These are phyloP conservation scores for Otis tarda DNA, from an alignment of 2,113 vertebrate genomes.

Conservation along the genomic window DNA sequence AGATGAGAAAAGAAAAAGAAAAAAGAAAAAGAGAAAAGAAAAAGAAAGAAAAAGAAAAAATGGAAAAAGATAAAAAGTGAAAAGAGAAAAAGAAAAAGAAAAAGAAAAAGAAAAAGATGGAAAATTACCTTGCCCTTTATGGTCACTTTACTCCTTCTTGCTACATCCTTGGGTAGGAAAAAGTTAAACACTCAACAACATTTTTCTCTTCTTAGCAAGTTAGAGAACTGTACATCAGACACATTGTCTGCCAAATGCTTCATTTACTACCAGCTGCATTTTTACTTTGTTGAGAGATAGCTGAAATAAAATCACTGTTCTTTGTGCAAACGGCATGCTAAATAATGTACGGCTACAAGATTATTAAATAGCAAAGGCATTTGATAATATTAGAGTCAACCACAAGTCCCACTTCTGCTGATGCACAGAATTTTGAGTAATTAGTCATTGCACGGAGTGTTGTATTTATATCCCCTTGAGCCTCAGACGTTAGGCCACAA, in stretches of 20 bases:
- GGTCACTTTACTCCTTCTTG: conserved; percentile 37
- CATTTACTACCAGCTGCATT: conserved; percentile 77
- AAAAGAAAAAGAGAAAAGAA: too few relatives aligned
- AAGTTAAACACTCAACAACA: conserved; percentile 63
- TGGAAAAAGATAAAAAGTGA: neutral
- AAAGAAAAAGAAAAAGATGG: rapidly evolving
- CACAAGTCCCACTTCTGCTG: conserved; percentile 80
- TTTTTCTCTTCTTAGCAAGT: conserved; percentile 59
- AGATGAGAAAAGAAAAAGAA: neutral
- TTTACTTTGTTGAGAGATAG: conserved; percentile 70
- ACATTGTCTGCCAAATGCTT: conserved; percentile 74
- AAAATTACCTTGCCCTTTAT: neutral
- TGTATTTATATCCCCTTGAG: conserved; percentile 74
- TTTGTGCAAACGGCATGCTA: conserved; percentile 64
- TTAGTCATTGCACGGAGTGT: conserved; percentile 76
- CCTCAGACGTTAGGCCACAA: conserved; percentile 80
- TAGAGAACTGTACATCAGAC: conserved; percentile 62
- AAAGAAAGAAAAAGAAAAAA: too few relatives aligned
- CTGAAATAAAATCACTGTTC: conserved; percentile 76
- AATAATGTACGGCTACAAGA: conserved; percentile 58
- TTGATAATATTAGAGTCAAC: conserved; percentile 74
- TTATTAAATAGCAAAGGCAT: conserved; percentile 79
- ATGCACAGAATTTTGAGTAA: conserved; percentile 75
- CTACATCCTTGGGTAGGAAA: conserved; percentile 49
- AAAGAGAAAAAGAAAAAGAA: rapidly evolving